phyloP scores from a whole-genome alignment of 1,140 invertebrate species.

The Drosophila nannoptera region DNA sequence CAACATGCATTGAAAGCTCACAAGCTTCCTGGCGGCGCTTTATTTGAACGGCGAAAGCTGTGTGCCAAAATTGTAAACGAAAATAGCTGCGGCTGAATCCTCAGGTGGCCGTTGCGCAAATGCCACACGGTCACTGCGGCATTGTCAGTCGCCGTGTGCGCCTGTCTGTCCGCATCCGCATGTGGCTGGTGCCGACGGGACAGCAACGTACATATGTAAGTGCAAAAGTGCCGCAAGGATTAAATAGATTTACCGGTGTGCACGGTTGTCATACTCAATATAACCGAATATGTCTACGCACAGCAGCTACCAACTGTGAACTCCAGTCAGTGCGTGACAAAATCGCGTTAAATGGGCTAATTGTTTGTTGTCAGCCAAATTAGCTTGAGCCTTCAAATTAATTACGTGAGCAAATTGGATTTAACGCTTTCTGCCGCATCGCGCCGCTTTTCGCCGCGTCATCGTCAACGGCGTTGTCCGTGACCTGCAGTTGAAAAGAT shows the following conservation, averaged over 20 bases:
- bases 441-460: background rate
- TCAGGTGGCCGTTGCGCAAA: slow-evolving; percentile 55
- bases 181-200: background rate
- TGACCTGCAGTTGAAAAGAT: slow-evolving; percentile 60
- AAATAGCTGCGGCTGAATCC: slow-evolving; percentile 25
- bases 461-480: slow-evolving; percentile 32
- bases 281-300: background rate
- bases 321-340: slow-evolving; percentile 28
- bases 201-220: background rate
- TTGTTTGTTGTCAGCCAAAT: slow-evolving; percentile 46
- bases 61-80: background rate
- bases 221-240: background rate
- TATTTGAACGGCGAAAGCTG: slow-evolving; percentile 47
- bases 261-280: background rate
- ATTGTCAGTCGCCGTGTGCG: slow-evolving; percentile 47
- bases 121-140: slow-evolving; percentile 49
- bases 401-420: slow-evolving; percentile 32
- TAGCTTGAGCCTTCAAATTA: slow-evolving; percentile 42
- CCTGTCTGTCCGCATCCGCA: slow-evolving; percentile 34
- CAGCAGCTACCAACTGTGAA: background rate
- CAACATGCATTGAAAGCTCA: slow-evolving; percentile 28
- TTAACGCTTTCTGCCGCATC: slow-evolving; percentile 6
- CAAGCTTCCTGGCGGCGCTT: slow-evolving; percentile 48
- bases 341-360: slow-evolving; percentile 36
- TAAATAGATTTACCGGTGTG: background rate